Evolutionary conservation across 2,888 invertebrate genomes (phyloP), one percentile per base, ranked within the genome.

Genomic region (Cantharis nigra): DNA sequence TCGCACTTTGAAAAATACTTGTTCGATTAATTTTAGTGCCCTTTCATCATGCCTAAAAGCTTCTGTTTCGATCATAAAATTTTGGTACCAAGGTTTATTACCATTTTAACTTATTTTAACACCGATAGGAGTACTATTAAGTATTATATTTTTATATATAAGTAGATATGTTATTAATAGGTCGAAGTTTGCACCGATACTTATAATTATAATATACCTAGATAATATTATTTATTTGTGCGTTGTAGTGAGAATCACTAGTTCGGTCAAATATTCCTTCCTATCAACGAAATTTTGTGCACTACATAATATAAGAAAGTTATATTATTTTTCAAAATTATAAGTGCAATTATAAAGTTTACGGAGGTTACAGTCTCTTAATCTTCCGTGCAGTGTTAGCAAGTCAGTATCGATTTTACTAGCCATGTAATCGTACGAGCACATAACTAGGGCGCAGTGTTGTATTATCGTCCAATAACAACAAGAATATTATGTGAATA

Each of bases 321-420:
- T n/a, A n/a, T 5, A 49, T 49, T n/a, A 49, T 49, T 49, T 49
- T 49, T n/a, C 49, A 49, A 7, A n/a, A 7, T 49, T 49, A n/a
- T n/a, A n/a, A 49, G 13, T n/a, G n/a, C 7, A 49, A 49, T 49
- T 49, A 49, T n/a, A 49, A 49, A 49, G 49, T 49, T 49, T n/a
- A n/a, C 49, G n/a, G 49, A 49, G 49, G 49, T 49, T 49, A 49
- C n/a, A 49, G 49, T 49, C 49, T 49, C 69, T 26, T 69, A 69
- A 69, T 28, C 28, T 69, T 26, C 69, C 20, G 28, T 69, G 23
- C 69, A n/a, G 9, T 26, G 70, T 33, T 33, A 33, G 33, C 20
- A 74, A 71, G 69, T 72, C 75, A 63, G 72, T 78, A 78, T 78
- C 78, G 78, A 78, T 78, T 75, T 72, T 69, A 20, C 23, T 67